A percentile compares a stretch with the other conserved stretches of the same genome.
phyloP scores from a whole-genome alignment of 2,888 invertebrate species.

The Amphimallon solstitiale region DNA sequence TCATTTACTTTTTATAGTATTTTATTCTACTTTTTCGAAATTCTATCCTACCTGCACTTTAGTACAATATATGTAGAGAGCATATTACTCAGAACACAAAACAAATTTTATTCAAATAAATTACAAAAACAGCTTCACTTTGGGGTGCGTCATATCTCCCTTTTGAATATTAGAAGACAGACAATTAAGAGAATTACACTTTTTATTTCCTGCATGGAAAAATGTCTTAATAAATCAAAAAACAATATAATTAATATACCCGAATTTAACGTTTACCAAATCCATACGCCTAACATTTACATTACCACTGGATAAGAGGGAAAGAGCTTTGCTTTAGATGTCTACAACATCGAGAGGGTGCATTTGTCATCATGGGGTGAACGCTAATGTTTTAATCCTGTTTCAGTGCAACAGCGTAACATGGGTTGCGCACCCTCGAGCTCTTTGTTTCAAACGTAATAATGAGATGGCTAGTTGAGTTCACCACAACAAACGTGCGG shows the following conservation, averaged over 20 bases:
- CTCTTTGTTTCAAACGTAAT: slow-evolving; percentile 30
- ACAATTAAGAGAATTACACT: no score
- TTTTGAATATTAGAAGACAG: no score
- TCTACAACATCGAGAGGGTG: slow-evolving; percentile 27
- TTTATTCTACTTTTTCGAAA: no score
- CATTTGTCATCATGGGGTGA: slow-evolving; percentile 31
- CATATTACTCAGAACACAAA: no score
- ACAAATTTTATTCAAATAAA: no score
- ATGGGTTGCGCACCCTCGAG: slow-evolving; percentile 26
- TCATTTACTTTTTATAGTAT: no score
- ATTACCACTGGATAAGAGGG: neutral
- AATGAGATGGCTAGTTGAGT: slow-evolving; percentile 26
- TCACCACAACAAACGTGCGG: slow-evolving; percentile 10
- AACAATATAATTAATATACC: neutral
- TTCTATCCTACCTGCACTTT: no score
- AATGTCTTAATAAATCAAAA: neutral
- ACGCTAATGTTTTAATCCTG: slow-evolving; percentile 42
- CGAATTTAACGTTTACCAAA: neutral
- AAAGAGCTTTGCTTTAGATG: slow-evolving; percentile 15
- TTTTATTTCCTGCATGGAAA: neutral
- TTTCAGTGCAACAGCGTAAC: slow-evolving; percentile 33
- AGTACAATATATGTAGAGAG: no score
- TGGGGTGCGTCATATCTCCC: no score
- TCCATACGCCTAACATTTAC: slow-evolving; percentile 2
- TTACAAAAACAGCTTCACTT: no score